Percentiles rank a stretch among this genome's conserved stretches.
Conservation (phyloP, 2,113 vertebrate species). For the Trichechus manatus region DNA sequence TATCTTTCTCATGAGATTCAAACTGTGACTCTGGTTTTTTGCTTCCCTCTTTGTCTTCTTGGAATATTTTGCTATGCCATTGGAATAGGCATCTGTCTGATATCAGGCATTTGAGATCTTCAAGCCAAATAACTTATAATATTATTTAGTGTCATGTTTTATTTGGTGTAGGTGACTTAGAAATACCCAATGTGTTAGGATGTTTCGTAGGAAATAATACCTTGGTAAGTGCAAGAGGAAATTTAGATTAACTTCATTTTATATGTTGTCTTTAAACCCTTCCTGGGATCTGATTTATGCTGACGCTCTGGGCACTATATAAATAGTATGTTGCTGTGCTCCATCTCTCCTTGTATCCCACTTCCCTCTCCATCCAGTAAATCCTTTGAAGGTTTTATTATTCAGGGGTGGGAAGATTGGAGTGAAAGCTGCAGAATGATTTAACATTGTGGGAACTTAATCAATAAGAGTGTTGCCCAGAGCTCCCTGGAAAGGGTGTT, state of each 20-base stretch:
- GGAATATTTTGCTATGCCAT: conserved; percentile 42
- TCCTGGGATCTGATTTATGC: conserved; percentile 74
- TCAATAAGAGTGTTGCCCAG: conserved; percentile 89
- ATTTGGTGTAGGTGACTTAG: conserved; percentile 58
- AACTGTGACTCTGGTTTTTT: conserved; percentile 33
- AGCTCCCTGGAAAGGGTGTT: conserved; percentile 89
- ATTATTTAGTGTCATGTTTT: conserved; percentile 63
- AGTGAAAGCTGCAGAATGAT: conserved; percentile 90
- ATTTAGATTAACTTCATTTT: conserved; percentile 83
- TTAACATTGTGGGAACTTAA: conserved; percentile 91
- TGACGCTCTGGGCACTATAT: conserved; percentile 72
- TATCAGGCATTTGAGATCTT: conserved; percentile 45
- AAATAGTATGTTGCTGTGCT: conserved; percentile 76
- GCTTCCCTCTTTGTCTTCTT: not conserved
- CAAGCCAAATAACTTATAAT: conserved; percentile 12
- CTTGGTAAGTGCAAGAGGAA: conserved; percentile 75
- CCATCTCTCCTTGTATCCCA: conserved; percentile 74
- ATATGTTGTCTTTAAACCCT: conserved; percentile 76
- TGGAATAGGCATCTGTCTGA: not conserved
- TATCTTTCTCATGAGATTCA: conserved; percentile 46
- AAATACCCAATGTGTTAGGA: conserved; percentile 63
- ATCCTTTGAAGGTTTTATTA: conserved; percentile 89
- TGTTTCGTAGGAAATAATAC: conserved; percentile 45
- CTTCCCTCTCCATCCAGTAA: conserved; percentile 85
- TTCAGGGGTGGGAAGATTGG: conserved; percentile 87